phyloP scores from a whole-genome alignment of 2,888 invertebrate genomes.

The Leptopilina syphax region DNA sequence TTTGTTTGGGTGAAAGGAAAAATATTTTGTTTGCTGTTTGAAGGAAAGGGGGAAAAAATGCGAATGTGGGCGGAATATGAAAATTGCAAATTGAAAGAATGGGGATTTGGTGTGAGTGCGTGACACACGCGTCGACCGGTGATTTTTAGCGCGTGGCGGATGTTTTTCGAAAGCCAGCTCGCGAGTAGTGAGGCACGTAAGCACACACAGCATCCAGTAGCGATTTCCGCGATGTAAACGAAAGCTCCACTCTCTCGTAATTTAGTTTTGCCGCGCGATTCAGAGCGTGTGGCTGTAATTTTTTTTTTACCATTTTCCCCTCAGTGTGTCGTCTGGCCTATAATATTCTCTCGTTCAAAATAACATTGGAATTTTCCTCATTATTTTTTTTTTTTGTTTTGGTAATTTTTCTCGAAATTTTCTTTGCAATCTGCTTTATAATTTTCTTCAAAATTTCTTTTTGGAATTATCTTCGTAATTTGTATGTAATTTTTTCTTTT shows the following conservation, averaged over 20 bases:
- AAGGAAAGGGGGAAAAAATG: too few relatives aligned
- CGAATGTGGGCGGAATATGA: too few relatives aligned
- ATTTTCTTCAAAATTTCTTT: too few relatives aligned
- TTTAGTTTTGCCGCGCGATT: conserved; percentile 67
- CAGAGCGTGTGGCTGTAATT: conserved; percentile 61
- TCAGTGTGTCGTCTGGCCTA: conserved; percentile 37
- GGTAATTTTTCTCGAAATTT: too few relatives aligned
- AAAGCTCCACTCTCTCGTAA: conserved; percentile 57
- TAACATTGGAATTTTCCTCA: conserved; percentile 51
- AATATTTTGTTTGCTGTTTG: too few relatives aligned
- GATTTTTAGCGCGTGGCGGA: conserved; percentile 51
- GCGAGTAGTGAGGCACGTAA: not conserved
- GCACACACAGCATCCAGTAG: conserved; percentile 40
- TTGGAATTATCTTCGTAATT: too few relatives aligned
- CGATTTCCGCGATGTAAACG: conserved; percentile 50
- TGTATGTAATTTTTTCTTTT: too few relatives aligned
- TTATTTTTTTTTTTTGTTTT: too few relatives aligned
- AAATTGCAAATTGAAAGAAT: too few relatives aligned
- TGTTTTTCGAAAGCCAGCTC: conserved; percentile 61
- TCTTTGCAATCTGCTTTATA: too few relatives aligned
- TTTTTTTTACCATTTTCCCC: not conserved
- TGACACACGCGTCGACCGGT: not conserved
- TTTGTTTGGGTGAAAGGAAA: too few relatives aligned
- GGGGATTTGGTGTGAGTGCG: too few relatives aligned
- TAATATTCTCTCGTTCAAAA: conserved; percentile 47